Base-by-base conservation (phyloP, 2,797 vertebrate genomes). In the Argya squamiceps region DNA sequence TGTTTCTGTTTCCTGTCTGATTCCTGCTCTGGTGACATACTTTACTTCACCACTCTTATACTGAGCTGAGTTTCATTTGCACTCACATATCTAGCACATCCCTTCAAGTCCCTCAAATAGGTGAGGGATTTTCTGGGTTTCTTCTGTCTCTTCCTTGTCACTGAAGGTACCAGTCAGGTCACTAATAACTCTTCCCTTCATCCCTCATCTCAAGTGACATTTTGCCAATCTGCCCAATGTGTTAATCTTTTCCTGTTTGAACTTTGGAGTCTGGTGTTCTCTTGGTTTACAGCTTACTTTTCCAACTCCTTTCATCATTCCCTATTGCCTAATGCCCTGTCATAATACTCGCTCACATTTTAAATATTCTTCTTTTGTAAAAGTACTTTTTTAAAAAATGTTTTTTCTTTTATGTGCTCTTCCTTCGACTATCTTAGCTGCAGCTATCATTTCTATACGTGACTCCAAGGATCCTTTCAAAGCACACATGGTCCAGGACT, bases 401-500 rank as follows among this genome's bases (percentile, higher is more conserved):
- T 26, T 53, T n/a, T 68, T 91, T 20, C 7, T 75, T 59, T 26
- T 39, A 5, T 49, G 27, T 44, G 2, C 32, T 83, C 17, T 92
- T 18, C 20, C 12, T 84, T 29, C 79, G 46, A 7, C n/a, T 60
- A 3, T 77, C 44, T 70, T 75, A 78, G 29, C 59, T 82, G 37
- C 52, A 67, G 9, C 47, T 92, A 4, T 56, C 22, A 58, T 80
- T 93, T 90, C 49, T 29, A 0, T 60, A 37, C 68, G 44, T 49
- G 43, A 30, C 58, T 74, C 29, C 43, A 43, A 47, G 84, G 30
- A 23, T 41, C 27, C 10, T 70, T 81, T 63, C 58, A 32, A 50
- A 24, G 29, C 16, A 11, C 16, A 6, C 0, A 0, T 70, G 17
- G 30, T 65, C 70, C 34, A 50, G 29, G 5, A 19, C 29, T 62